Base-by-base conservation (phyloP, 2,113 vertebrate genomes). In the Edolisoma coerulescens region DNA sequence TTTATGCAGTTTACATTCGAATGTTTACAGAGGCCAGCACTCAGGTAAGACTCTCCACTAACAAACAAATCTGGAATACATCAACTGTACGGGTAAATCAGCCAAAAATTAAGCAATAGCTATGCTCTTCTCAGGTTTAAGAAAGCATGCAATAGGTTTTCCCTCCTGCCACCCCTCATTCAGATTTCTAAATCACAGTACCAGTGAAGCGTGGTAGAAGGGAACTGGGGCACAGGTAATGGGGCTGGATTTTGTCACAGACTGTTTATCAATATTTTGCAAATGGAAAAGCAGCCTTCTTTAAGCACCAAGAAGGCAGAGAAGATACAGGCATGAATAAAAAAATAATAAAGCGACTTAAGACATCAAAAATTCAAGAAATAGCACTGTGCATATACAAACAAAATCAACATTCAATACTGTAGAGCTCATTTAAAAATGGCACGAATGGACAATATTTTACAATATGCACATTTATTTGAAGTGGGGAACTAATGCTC, bases 391-490 rank as follows among this genome's bases (percentile, higher is more conserved):
- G 94, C 87, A 95, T 95, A 91, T 82, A 96, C 67, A 97, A 93
- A 96, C n/a, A 90, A 94, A 97, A 82, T 86, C 49, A 95, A 92
- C 82, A 96, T 91, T 87, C 74, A 88, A 11, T 84, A 91, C 74
- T 60, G 88, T 15, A 81, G 45, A 96, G 91, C 89, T 96, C 86
- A 52, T 71, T 95, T 97, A 97, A 93, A 97, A 97, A 97, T 91
- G 90, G 95, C 96, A 97, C 80, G 53, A 92, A 67, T 49, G 95
- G 92, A 95, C 89, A 93, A 35, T 87, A 96, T 94, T 95, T 97
- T 97, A 97, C 94, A 98, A 97, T 97, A 98, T 96, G 96, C 94
- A 97, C 91, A 97, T 97, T 97, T 97, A 97, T 95, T 97, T 87
- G 82, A 97, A 83, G 81, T 85, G 79, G 84, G 93, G 96, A 96